phyloP scores from a whole-genome alignment of 2,113 vertebrate species.

The Bubo scandiacus region DNA sequence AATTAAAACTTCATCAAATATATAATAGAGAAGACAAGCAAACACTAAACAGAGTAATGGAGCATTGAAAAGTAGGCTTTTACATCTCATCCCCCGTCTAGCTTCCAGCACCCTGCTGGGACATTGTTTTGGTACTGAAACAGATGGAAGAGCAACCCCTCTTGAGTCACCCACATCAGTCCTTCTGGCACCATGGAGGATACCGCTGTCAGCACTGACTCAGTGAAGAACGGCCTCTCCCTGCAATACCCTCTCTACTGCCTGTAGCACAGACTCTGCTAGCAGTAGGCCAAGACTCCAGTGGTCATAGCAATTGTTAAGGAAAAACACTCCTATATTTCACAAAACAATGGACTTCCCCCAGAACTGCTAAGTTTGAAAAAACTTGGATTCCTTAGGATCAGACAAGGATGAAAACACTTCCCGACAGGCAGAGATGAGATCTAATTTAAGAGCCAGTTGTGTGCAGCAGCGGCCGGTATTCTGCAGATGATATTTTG shows the following conservation, averaged over 20 bases:
- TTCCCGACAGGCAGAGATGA: neutral
- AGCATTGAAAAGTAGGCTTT: constrained; percentile 43
- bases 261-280: neutral
- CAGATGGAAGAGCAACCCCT: constrained; percentile 26
- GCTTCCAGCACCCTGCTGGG: constrained; percentile 41
- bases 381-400: neutral
- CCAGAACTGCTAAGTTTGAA: neutral
- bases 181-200: neutral
- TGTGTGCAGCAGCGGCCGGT: neutral
- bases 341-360: neutral
- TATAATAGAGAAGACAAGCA: constrained; percentile 38
- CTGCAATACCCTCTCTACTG: neutral
- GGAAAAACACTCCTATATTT: neutral
- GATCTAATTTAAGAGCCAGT: neutral
- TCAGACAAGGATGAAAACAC: neutral
- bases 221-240: neutral
- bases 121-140: constrained; percentile 28
- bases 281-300: neutral
- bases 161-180: constrained; percentile 16
- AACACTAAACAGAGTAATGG: constrained; percentile 9
- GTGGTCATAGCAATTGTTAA: neutral
- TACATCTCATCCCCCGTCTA: neutral
- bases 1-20: constrained; percentile 27
- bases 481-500: neutral
- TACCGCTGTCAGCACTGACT: neutral